Evolutionary conservation across 2,797 vertebrate genomes (phyloP).

Genomic region (Fistularia commersonii): DNA sequence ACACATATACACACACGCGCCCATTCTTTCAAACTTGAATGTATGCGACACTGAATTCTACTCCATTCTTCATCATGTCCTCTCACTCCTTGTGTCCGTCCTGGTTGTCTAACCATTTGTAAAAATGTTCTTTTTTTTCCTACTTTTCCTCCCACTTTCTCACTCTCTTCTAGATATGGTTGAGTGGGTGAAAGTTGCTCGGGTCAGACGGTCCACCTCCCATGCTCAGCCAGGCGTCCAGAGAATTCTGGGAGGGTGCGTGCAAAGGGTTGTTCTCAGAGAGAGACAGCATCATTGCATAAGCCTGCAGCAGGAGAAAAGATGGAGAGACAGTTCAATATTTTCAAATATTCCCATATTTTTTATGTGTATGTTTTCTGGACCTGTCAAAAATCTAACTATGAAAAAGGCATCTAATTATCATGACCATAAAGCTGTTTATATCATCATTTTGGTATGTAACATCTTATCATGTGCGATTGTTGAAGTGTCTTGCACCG

Average conservation of each 20-base stretch:
- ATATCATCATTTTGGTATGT: no score
- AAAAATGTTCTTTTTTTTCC: slow-evolving; percentile 32
- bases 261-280: slow-evolving; percentile 95
- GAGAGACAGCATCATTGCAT: slow-evolving; percentile 99
- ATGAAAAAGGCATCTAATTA: slow-evolving; percentile 2
- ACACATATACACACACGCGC: slow-evolving; percentile 11
- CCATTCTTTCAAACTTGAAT: slow-evolving; percentile 24
- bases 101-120: slow-evolving; percentile 42
- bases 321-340: not conserved
- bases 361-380: not conserved
- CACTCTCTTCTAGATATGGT: slow-evolving; percentile 86
- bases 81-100: slow-evolving; percentile 37
- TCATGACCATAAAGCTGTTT: no score
- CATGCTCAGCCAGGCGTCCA: slow-evolving; percentile 98
- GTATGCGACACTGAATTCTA: slow-evolving; percentile 52
- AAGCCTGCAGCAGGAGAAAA: slow-evolving; percentile 80
- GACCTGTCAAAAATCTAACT: not conserved
- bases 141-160: slow-evolving; percentile 26
- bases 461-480: no score
- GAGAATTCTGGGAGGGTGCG: slow-evolving; percentile 90
- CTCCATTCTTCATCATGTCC: slow-evolving; percentile 31
- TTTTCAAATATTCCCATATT: not conserved
- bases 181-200: slow-evolving; percentile 92
- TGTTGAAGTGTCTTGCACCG: no score
- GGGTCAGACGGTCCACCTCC: slow-evolving; percentile 89